These are phyloP conservation scores for Sinohyriopsis cumingii DNA, from an alignment of 2,888 invertebrate species.

Conservation along the genomic window DNA sequence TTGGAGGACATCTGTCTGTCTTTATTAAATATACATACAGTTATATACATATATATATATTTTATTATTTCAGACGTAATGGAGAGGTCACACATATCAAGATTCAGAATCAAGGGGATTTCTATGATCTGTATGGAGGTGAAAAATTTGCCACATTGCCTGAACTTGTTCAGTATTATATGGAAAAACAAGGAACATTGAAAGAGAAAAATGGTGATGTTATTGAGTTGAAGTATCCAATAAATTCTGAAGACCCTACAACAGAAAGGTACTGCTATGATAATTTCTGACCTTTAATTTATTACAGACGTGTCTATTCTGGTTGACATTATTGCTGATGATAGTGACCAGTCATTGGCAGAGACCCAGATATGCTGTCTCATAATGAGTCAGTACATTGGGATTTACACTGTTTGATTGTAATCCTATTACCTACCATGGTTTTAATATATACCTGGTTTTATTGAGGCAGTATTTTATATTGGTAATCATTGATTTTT, in stretches of 20 bases:
- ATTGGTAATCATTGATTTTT: too few relatives aligned
- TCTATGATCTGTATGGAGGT: slow-evolving; percentile 95
- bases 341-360: too few relatives aligned
- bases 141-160: slow-evolving; percentile 98
- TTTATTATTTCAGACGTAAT: slow-evolving; percentile 80
- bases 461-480: too few relatives aligned
- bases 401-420: too few relatives aligned
- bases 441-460: too few relatives aligned
- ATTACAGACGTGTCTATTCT: too few relatives aligned
- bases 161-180: slow-evolving; percentile 97
- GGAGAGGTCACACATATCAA: slow-evolving; percentile 98
- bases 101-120: slow-evolving; percentile 98
- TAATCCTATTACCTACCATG: too few relatives aligned
- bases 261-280: slow-evolving; percentile 84
- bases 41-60: not conserved
- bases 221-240: slow-evolving; percentile 92
- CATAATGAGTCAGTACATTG: too few relatives aligned
- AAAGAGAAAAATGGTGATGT: slow-evolving; percentile 96
- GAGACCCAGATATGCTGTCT: too few relatives aligned
- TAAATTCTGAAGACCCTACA: slow-evolving; percentile 96
- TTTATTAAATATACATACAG: not conserved
- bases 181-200: slow-evolving; percentile 94
- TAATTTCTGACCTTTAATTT: not conserved
- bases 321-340: too few relatives aligned
- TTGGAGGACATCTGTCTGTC: too few relatives aligned